These are phyloP conservation scores for Hyperoplus lanceolatus DNA, from an alignment of 2,797 vertebrate genomes.

Conservation along the genomic window DNA sequence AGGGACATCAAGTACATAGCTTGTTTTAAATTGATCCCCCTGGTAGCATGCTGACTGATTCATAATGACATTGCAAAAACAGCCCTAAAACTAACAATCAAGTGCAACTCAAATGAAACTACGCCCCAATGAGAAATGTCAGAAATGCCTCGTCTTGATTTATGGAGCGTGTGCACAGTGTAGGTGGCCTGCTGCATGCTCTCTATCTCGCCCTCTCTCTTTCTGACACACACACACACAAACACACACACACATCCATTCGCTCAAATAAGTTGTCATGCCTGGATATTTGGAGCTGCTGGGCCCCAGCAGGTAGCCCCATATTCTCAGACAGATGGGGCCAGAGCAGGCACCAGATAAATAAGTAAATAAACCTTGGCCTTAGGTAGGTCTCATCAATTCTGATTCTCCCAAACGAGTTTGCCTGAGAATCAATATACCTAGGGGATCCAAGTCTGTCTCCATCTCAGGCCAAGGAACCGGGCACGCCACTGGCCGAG, in stretches of 20 bases:
- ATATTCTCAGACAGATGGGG: conserved; percentile 54
- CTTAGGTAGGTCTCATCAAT: conserved; percentile 69
- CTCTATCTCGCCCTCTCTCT: conserved; percentile 14
- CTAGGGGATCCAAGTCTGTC: conserved; percentile 61
- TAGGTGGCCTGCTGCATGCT: conserved; percentile 34
- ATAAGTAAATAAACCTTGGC: conserved; percentile 73
- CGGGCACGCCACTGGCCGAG: conserved; percentile 15
- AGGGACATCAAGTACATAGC: conserved; percentile 36
- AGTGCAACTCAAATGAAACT: conserved; percentile 53
- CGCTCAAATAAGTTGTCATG: conserved; percentile 53
- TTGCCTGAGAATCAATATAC: conserved; percentile 72
- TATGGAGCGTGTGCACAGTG: conserved; percentile 40
- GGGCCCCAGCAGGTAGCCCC: conserved; percentile 50
- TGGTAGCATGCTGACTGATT: conserved; percentile 48
- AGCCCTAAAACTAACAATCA: conserved; percentile 68
- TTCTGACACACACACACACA: not conserved
- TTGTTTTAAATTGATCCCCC: conserved; percentile 66
- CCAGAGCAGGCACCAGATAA: conserved; percentile 53
- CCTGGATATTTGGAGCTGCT: conserved; percentile 31
- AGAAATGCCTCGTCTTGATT: conserved; percentile 54
- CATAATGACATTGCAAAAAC: conserved; percentile 59
- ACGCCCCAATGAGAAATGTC: conserved; percentile 58
- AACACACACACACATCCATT: not conserved
- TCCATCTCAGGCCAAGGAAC: conserved; percentile 56
- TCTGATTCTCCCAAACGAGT: conserved; percentile 74